These are phyloP conservation scores for Caenorhabditis sulstoni DNA, from an alignment of 2,888 invertebrate genomes.

Conservation along the genomic window DNA sequence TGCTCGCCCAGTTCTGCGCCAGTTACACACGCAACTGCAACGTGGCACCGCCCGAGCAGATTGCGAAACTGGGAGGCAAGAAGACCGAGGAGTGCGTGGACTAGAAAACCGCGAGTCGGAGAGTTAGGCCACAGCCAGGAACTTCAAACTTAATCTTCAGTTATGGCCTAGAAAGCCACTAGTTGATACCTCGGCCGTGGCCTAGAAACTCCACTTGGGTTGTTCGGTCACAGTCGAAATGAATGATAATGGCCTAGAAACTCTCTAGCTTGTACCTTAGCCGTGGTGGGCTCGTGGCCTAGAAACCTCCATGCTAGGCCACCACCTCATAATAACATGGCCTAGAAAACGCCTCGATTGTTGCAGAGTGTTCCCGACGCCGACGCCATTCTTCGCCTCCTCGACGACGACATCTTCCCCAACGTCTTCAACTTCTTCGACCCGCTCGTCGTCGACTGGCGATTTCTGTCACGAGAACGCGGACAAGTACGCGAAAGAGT, in stretches of 20 bases:
- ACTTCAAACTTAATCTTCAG: no score
- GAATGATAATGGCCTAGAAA: no score
- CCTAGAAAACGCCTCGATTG: no score
- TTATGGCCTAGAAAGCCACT: no score
- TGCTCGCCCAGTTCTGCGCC: conserved; percentile 60
- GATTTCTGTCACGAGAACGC: conserved; percentile 13
- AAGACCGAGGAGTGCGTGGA: conserved; percentile 16
- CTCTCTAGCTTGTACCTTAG: no score
- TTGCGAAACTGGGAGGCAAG: not conserved
- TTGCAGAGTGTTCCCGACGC: conserved; percentile 43
- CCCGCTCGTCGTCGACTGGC: no score
- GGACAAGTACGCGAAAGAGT: conserved; percentile 19
- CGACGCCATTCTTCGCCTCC: conserved; percentile 18
- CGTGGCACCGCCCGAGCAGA: conserved; percentile 2
- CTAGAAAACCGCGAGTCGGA: not conserved
- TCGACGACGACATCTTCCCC: not conserved
- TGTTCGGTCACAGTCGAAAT: no score
- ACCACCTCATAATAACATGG: no score
- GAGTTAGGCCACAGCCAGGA: not conserved
- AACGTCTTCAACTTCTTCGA: not conserved
- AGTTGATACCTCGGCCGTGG: no score
- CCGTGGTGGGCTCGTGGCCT: no score
- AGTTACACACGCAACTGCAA: conserved; percentile 55
- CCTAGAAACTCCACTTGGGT: not conserved
- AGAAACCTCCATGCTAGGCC: no score